Evolutionary conservation across 2,797 vertebrate species (phyloP).

Genomic region (Mormyrus hasselquistii): DNA sequence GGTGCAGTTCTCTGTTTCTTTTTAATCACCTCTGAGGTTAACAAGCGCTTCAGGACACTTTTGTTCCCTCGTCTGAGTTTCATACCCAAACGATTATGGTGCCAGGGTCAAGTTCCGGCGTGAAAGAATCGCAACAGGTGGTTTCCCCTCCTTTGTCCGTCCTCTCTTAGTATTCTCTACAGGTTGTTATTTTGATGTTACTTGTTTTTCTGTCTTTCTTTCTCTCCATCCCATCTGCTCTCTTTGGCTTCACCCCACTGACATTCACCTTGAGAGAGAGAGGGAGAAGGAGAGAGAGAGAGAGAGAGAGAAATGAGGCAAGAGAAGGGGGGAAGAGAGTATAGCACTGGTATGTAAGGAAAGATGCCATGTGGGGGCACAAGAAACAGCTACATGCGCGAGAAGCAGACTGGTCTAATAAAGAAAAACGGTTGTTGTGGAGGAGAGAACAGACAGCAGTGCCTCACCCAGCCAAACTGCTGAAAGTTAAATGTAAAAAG

Average conservation of each 20-base stretch:
- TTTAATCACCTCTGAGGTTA: constrained; percentile 41
- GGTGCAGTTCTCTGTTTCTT: constrained; percentile 33
- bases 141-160: background rate
- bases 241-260: constrained; percentile 39
- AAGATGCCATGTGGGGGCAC: background rate
- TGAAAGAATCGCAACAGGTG: background rate
- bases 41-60: constrained; percentile 38
- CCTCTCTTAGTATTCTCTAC: constrained; percentile 31
- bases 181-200: constrained; percentile 15
- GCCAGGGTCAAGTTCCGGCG: constrained; percentile 21
- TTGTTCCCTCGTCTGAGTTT: constrained; percentile 35
- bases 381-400: background rate
- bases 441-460: constrained; percentile 28
- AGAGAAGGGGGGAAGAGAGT: background rate
- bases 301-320: background rate
- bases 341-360: constrained; percentile 30
- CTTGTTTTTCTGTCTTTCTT: constrained; percentile 30
- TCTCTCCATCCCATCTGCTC: constrained; percentile 52
- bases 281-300: constrained; percentile 25
- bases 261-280: constrained; percentile 41
- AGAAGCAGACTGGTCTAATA: background rate
- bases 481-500: constrained; percentile 32
- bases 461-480: constrained; percentile 57
- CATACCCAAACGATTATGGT: constrained; percentile 21
- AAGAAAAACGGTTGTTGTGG: background rate